phyloP scores from a whole-genome alignment of 2,113 vertebrate genomes.

The Cochlearius cochlearius region DNA sequence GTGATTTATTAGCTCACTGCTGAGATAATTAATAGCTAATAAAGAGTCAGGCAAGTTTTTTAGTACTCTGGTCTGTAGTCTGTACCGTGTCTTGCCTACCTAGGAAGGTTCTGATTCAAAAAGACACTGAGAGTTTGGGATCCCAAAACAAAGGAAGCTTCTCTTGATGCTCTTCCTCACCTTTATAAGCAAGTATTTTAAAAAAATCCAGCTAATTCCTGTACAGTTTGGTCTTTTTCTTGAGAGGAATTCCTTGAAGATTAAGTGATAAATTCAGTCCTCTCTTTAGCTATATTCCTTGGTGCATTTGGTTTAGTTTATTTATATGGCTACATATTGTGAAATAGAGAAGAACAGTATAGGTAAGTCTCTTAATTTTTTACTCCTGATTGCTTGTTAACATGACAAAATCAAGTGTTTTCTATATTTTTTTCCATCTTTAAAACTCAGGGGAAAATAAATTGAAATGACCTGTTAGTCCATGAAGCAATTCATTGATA shows the following conservation, averaged over 20 bases:
- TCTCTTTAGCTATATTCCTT: not conserved
- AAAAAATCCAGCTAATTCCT: not conserved
- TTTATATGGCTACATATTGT: not conserved
- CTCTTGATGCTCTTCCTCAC: not conserved
- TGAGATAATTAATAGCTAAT: not conserved
- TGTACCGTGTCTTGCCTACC: not conserved
- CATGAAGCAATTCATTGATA: not conserved
- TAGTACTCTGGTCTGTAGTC: not conserved
- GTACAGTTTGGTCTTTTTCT: not conserved
- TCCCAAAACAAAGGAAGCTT: not conserved
- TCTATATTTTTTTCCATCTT: not conserved
- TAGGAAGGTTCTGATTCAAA: not conserved
- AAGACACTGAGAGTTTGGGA: not conserved
- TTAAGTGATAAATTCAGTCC: not conserved
- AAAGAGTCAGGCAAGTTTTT: not conserved
- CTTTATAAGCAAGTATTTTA: not conserved
- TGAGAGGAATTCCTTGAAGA: not conserved
- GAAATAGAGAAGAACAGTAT: not conserved
- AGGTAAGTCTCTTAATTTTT: not conserved
- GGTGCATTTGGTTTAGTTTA: not conserved
- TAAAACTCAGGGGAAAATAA: not conserved
- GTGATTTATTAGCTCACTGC: not conserved
- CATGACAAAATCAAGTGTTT: not conserved
- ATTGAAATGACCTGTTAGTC: not conserved
- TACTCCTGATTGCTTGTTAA: not conserved